Evolutionary conservation across 2,888 invertebrate species (phyloP), one percentile per base, ranked within the genome.

Genomic region (Platycheirus albimanus): DNA sequence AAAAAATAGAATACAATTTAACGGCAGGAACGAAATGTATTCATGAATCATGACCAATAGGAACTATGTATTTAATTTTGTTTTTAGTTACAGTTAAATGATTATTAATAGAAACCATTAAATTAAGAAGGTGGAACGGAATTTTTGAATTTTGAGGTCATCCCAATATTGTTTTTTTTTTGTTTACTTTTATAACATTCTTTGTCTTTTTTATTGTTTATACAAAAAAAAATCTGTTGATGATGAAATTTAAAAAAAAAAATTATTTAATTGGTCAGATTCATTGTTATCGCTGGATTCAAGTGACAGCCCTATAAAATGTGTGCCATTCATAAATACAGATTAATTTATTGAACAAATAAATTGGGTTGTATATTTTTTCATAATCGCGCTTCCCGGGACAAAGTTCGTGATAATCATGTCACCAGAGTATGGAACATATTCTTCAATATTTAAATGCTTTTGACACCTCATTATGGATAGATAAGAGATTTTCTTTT

Each of bases 141-240:
- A n/a, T n/a, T n/a, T n/a, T n/a, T n/a, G 51, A 75, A 70, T 80
- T 56, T 52, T 47, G 75, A 75, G 70, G 64, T 75, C 43, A 75
- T n/a, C n/a, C n/a, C 28, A 54, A 52, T 76, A 69, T 54, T 13
- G 28, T 69, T 47, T 67, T 13, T 20, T 33, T 36, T 49, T 54
- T 43, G 19, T 36, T 36, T 54, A 33, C 30, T 54, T n/a, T n/a
- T n/a, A n/a, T n/a, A n/a, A n/a, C n/a, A 4, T 13, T 38, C 20
- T 4, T 54, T 54, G 1, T 38, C n/a, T 19, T 17, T 1, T 19
- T 45, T 45, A 47, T 5, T 36, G 13, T 33, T 33, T 33, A 19
- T 19, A 43, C 19, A 1, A 49, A 49, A 49, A 43, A 20, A 15
- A 51, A 61, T 58, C 24, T 19, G 15, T 38, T 1, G 4, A 61